A percentile compares a stretch with the other conserved stretches of the same genome.
phyloP scores from a whole-genome alignment of 2,113 vertebrate species.

The Anas platyrhynchos region DNA sequence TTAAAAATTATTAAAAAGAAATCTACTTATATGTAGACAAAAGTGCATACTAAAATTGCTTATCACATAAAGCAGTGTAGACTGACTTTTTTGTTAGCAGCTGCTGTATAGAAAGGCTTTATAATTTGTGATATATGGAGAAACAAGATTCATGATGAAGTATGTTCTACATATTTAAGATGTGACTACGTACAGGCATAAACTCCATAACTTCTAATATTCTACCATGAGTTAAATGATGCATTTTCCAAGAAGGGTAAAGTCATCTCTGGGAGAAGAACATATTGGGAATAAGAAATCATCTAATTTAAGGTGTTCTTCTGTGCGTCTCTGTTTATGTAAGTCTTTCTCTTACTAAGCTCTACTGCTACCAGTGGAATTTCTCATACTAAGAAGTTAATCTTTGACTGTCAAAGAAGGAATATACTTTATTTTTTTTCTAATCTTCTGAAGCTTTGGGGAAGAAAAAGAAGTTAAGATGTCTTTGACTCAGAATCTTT shows the following conservation, averaged over 20 bases:
- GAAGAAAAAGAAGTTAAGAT: neutral
- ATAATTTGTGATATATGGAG: neutral
- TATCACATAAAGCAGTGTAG: neutral
- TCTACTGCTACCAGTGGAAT: neutral
- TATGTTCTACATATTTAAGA: neutral
- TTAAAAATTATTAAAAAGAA: neutral
- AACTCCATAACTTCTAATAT: neutral
- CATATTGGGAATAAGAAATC: neutral
- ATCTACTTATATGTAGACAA: neutral
- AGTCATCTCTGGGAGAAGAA: neutral
- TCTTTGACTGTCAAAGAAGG: neutral
- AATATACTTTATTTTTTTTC: neutral
- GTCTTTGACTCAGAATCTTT: neutral
- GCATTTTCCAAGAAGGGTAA: neutral
- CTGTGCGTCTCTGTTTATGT: neutral
- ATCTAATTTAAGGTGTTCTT: neutral
- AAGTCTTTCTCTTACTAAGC: neutral
- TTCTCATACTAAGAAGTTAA: slow-evolving; percentile 12
- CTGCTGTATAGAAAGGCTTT: neutral
- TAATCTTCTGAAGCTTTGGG: neutral
- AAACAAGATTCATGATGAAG: neutral
- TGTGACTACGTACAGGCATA: neutral
- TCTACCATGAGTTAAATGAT: neutral
- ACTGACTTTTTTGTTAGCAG: neutral
- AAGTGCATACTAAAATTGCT: neutral